Conservation (phyloP, 2,888 invertebrate species). For the Anagyrus pseudococci region DNA sequence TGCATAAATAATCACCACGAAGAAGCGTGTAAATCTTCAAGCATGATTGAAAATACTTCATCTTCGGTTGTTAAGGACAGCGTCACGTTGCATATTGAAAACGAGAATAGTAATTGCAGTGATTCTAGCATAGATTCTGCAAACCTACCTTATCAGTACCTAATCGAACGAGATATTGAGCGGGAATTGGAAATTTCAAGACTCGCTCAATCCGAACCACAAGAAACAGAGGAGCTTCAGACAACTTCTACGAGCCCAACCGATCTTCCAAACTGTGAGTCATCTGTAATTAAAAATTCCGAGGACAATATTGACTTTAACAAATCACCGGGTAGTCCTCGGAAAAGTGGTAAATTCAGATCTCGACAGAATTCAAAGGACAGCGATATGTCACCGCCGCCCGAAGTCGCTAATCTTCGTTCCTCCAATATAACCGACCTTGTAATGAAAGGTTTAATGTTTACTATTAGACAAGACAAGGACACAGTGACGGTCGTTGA, state of each 20-base stretch:
- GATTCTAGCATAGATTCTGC: conserved; percentile 40
- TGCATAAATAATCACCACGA: too few species aligned
- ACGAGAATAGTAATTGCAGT: conserved; percentile 35
- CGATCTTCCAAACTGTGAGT: neutral
- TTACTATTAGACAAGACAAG: conserved; percentile 55
- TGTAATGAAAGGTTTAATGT: conserved; percentile 61
- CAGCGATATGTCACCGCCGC: conserved; percentile 20
- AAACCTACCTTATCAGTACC: conserved; percentile 53
- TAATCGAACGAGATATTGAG: conserved; percentile 54
- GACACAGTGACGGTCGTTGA: conserved; percentile 56
- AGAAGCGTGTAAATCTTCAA: too few species aligned
- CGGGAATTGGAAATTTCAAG: conserved; percentile 30
- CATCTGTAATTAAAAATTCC: neutral
- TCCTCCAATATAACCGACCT: conserved; percentile 57
- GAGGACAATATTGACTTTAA: conserved; percentile 5
- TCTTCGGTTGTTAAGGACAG: too few species aligned
- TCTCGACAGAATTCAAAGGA: conserved; percentile 25
- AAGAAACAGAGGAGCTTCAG: neutral
- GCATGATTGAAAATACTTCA: too few species aligned
- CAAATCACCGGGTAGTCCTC: conserved; percentile 13
- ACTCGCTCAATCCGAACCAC: neutral
- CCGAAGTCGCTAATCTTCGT: conserved; percentile 42
- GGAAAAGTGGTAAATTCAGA: conserved; percentile 9
- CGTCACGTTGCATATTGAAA: too few species aligned
- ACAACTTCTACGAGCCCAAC: neutral